phyloP scores from a whole-genome alignment of 2,888 invertebrate species.

The Pammene fasciana region DNA sequence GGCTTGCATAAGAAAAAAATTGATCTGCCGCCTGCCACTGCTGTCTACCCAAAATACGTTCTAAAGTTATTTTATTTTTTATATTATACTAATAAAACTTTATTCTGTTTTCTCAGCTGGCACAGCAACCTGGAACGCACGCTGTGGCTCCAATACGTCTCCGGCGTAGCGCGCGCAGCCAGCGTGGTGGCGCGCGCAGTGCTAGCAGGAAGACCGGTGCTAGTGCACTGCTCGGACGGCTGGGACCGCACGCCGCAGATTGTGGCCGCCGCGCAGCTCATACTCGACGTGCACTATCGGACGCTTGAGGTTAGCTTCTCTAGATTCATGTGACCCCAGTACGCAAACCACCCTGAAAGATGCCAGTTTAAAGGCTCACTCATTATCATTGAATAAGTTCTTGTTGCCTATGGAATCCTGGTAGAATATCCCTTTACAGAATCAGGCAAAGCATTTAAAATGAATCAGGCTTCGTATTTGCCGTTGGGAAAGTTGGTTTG shows the following conservation, averaged over 20 bases:
- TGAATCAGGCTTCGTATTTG: too few species aligned
- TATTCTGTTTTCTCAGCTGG: constrained; percentile 87
- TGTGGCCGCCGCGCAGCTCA: constrained; percentile 94
- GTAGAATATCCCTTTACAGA: too few species aligned
- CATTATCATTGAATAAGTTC: too few species aligned
- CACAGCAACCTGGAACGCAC: constrained; percentile 93
- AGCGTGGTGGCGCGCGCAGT: constrained; percentile 91
- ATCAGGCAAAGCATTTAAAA: too few species aligned
- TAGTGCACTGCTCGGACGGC: constrained; percentile 99
- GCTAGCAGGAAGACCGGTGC: constrained; percentile 93
- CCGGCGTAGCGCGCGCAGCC: constrained; percentile 92
- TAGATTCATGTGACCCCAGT: constrained; percentile 5
- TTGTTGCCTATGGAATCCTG: too few species aligned
- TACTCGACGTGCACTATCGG: constrained; percentile 97
- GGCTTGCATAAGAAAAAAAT: too few species aligned
- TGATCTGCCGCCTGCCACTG: too few species aligned
- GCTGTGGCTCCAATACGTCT: constrained; percentile 95
- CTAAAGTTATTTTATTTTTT: too few species aligned
- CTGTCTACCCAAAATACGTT: too few species aligned
- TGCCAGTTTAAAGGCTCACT: too few species aligned
- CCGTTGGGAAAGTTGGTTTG: too few species aligned
- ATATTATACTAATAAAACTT: too few species aligned
- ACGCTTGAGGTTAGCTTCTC: constrained; percentile 89
- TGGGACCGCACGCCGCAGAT: constrained; percentile 99
- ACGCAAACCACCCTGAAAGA: neutral